Percentiles rank a stretch among this genome's conserved stretches.
Evolutionary conservation across 2,113 vertebrate genomes (phyloP).

Genomic region (Phylloscopus trochiloides): DNA sequence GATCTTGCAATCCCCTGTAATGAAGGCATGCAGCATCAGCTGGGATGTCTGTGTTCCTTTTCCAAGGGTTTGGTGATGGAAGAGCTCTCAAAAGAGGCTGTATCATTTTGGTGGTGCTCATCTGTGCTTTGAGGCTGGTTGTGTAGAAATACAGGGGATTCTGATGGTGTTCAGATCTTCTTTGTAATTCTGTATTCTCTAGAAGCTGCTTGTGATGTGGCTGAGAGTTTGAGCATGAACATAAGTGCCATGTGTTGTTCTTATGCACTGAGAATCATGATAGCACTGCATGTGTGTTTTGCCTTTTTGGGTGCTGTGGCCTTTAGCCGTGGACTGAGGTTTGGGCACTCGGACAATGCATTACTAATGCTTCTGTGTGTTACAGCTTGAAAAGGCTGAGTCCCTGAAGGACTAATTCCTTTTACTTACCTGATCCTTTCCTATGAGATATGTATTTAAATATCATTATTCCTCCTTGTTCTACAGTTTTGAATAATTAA

Average conservation of each 20-base stretch:
- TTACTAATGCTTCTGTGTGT: background rate
- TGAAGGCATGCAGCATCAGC: background rate
- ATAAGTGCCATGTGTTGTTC: background rate
- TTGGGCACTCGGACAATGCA: background rate
- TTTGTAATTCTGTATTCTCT: background rate
- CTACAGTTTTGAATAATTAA: background rate
- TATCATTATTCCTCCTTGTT: background rate
- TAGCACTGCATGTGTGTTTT: background rate
- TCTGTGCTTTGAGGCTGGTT: background rate
- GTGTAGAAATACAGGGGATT: background rate
- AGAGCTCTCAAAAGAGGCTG: background rate
- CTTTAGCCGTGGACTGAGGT: background rate
- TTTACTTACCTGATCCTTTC: background rate
- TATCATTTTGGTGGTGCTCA: background rate
- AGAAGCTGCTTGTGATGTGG: background rate
- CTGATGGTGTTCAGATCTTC: background rate
- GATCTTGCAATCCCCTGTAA: background rate
- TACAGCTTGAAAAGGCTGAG: background rate
- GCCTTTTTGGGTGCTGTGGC: background rate
- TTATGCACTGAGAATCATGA: background rate
- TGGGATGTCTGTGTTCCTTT: background rate
- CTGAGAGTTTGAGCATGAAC: background rate
- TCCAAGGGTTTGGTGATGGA: background rate
- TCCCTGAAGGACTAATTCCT: background rate
- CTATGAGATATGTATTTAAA: background rate